These are phyloP conservation scores for Lepus europaeus DNA, from an alignment of 2,113 vertebrate genomes.

Conservation along the genomic window DNA sequence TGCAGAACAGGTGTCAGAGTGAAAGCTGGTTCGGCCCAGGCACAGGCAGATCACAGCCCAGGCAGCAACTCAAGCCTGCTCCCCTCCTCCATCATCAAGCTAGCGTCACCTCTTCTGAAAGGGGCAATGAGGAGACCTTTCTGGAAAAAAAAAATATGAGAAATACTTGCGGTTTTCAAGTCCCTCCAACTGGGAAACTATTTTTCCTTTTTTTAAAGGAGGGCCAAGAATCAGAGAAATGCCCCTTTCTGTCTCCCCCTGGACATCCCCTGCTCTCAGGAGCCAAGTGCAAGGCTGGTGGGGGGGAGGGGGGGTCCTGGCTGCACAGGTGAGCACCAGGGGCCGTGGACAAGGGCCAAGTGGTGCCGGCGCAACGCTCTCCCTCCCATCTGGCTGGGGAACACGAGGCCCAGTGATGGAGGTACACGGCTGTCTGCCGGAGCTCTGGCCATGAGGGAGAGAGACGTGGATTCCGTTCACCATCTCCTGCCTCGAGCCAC, in stretches of 20 bases:
- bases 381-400: no score
- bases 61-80: not conserved
- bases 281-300: no score
- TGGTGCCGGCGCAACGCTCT: fast-evolving
- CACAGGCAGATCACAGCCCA: not conserved
- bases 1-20: not conserved
- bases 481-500: no score
- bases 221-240: not conserved
- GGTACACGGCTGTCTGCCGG: not conserved
- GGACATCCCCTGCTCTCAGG: no score
- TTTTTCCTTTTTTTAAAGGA: not conserved
- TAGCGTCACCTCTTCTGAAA: not conserved
- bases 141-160: not conserved
- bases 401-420: no score
- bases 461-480: no score
- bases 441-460: not conserved
- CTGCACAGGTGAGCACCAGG: fast-evolving
- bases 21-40: not conserved
- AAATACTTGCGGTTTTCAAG: not conserved
- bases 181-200: not conserved
- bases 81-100: not conserved
- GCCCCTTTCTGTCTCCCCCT: not conserved
- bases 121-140: not conserved
- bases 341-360: not conserved
- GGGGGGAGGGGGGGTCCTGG: no score